Evolutionary conservation across 1,140 invertebrate species (phyloP), one percentile per base, ranked within the genome.

Genomic region (Drosophila quadrilineata): DNA sequence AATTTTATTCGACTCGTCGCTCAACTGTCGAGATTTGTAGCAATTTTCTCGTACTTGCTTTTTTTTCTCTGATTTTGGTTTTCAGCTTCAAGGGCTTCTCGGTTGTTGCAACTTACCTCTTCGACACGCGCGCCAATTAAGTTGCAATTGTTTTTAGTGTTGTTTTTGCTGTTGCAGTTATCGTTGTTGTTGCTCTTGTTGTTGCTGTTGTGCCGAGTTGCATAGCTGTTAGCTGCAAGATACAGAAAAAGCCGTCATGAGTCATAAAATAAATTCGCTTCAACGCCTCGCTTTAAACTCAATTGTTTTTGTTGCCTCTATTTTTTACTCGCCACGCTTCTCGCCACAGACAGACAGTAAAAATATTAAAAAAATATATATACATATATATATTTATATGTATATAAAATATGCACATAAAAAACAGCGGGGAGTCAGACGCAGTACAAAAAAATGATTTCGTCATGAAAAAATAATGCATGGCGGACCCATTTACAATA

Each of bases 51-150:
- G n/a, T n/a, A n/a, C n/a, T n/a, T n/a, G n/a, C n/a, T n/a, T n/a
- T n/a, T n/a, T n/a, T n/a, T n/a, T n/a, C n/a, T n/a, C n/a, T n/a
- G n/a, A 33, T 14, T 33, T 19, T 19, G 17, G 6, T 10, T 19
- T n/a, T n/a, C n/a, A n/a, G 2, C 26, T 35, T 49, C 31, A 41
- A 49, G 52, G 33, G 36, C 46, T 38, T 36, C 29, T 53, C 38
- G n/a, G n/a, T n/a, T n/a, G n/a, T n/a, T 53, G 40, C 60, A 73
- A 53, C 64, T 63, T 38, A 76, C 60, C 77, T 82, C 77, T 76
- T 76, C 76, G 80, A 53, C 77, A 82, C 64, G 77, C 75, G 71
- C 71, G 73, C 72, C 72, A 82, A 82, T 82, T 82, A 75, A 62
- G 35, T 40, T 62, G 63, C 46, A 58, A 38, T 68, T 58, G 65